Evolutionary conservation across 2,888 invertebrate genomes (phyloP).

Genomic region (Caenorhabditis afra): DNA sequence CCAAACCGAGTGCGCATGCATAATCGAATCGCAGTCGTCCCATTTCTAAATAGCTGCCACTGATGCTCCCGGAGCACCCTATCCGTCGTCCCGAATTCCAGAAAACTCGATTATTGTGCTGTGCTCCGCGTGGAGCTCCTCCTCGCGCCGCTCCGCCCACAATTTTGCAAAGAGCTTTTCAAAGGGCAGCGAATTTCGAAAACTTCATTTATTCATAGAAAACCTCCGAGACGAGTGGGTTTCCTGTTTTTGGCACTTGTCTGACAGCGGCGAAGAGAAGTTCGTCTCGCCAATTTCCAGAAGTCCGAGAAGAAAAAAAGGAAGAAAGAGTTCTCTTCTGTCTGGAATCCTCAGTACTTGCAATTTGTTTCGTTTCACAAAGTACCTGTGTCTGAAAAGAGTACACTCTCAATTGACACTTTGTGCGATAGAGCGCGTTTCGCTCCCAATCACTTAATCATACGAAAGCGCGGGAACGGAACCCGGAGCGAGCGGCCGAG

Average conservation of each 20-base stretch:
- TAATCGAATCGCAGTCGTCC: slow-evolving; percentile 42
- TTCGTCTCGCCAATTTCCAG: too few species aligned
- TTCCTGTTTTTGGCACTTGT: slow-evolving; percentile 5
- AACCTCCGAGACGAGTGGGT: background rate
- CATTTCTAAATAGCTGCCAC: slow-evolving; percentile 19
- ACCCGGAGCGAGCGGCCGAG: too few species aligned
- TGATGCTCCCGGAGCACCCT: slow-evolving; percentile 7
- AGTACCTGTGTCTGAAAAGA: too few species aligned
- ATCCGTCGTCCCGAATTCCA: slow-evolving; percentile 7
- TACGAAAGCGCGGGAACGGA: background rate
- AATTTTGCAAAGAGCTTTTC: slow-evolving; percentile 41
- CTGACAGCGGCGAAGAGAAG: too few species aligned
- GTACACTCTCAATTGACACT: background rate
- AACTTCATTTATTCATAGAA: slow-evolving; percentile 34
- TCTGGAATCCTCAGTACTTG: background rate
- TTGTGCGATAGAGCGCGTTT: too few species aligned
- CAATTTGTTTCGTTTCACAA: too few species aligned
- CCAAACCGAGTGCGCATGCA: slow-evolving; percentile 41
- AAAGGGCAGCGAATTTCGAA: slow-evolving; percentile 12
- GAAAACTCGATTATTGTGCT: slow-evolving; percentile 38
- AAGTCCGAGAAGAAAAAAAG: background rate
- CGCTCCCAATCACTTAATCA: background rate
- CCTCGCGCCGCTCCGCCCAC: slow-evolving; percentile 13
- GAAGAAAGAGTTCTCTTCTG: too few species aligned
- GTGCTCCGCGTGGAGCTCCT: too few species aligned